These are phyloP conservation scores for Enteromius paludinosus DNA, from an alignment of 2,797 vertebrate species.

Conservation along the genomic window DNA sequence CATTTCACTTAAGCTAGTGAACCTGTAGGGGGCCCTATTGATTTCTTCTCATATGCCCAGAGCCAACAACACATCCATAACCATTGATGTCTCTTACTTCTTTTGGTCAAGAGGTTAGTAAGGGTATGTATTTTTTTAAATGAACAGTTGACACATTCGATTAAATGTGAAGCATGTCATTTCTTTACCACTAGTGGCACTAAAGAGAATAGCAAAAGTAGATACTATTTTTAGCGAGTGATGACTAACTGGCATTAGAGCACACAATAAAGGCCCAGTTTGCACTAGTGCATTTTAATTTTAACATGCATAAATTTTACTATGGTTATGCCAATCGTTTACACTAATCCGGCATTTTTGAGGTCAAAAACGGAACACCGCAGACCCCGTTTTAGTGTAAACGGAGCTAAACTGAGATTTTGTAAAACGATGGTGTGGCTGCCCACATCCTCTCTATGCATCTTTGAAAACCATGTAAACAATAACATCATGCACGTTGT, in stretches of 20 bases:
- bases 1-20: slow-evolving; percentile 59
- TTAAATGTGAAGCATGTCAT: background rate
- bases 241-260: background rate
- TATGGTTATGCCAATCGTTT: too few species aligned
- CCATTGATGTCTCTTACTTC: slow-evolving; percentile 4
- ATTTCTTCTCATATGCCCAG: background rate
- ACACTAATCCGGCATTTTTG: too few species aligned
- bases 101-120: slow-evolving; percentile 1
- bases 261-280: background rate
- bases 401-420: too few species aligned
- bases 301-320: too few species aligned
- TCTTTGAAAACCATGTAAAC: too few species aligned
- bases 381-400: too few species aligned
- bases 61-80: background rate
- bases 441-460: too few species aligned
- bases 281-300: too few species aligned
- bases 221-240: background rate
- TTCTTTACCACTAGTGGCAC: background rate
- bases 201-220: slow-evolving; percentile 4
- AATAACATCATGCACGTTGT: too few species aligned
- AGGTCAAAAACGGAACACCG: too few species aligned
- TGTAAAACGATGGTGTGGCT: too few species aligned
- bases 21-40: background rate
- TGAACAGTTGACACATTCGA: background rate
- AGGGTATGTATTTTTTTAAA: background rate